Base-by-base conservation (phyloP, 2,888 invertebrate genomes). In the Apantesis nais region DNA sequence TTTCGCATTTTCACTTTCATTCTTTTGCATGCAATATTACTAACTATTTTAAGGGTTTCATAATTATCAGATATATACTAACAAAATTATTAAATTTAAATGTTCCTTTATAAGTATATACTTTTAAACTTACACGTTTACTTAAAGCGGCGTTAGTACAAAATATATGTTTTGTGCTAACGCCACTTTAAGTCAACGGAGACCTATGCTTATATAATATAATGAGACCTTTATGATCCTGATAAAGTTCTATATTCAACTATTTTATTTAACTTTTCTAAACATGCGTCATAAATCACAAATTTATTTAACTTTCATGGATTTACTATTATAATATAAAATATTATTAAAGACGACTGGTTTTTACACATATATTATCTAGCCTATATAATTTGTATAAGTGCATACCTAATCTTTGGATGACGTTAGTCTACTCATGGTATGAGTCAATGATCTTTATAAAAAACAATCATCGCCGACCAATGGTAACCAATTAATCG, bases 401-500 rank as follows among this genome's bases (percentile, higher is more conserved):
- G 68, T 78, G 74, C 70, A 77, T 68, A 67, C 70, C 75, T 75
- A 73, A 78, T 78, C 71, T 66, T 70, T 61, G 66, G 60, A 75
- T 74, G 79, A 81, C 72, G 77, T 76, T 75, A 77, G 71, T 76
- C 77, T 77, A 78, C n/a, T n/a, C 81, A 83, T 78, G 79, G 71
- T 75, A 78, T 75, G 84, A 85, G 86, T 86, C 84, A 87, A 85
- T 85, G 84, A 83, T 78, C 81, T 67, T 74, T 77, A 77, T 73
- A 78, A 82, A 82, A 82, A 78, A 77, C 68, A 79, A 85, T 84
- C 82, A 81, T 78, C 75, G 79, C 77, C 86, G 82, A 85, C 90
- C 90, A 92, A 92, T 90, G 86, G 83, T 85, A 89, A 88, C 85
- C 87, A 90, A 91, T 91, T 91, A 91, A 89, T 89, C 84, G 88